Evolutionary conservation across 2,113 vertebrate species (phyloP).

Genomic region (Campylomormyrus tamandua): DNA sequence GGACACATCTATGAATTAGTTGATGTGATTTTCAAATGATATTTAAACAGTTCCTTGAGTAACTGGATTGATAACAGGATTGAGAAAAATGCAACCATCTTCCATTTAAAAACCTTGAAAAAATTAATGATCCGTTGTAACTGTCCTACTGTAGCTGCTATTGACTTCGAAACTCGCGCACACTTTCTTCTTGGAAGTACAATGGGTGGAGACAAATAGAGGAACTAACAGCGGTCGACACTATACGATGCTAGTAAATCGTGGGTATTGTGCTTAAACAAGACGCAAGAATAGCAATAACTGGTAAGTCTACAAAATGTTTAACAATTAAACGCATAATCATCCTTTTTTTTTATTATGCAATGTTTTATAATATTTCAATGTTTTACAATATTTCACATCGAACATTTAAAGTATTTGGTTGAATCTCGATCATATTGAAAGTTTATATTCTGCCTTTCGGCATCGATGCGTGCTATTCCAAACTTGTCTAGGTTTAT

Average conservation of each 20-base stretch:
- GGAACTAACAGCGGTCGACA: neutral
- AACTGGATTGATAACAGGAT: neutral
- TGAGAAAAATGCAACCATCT: neutral
- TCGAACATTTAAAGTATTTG: neutral
- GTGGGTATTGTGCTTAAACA: neutral
- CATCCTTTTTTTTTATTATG: neutral
- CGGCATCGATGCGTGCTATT: neutral
- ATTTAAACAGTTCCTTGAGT: neutral
- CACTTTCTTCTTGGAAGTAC: neutral
- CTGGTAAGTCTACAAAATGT: neutral
- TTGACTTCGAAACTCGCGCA: neutral
- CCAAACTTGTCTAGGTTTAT: neutral
- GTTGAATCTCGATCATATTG: neutral
- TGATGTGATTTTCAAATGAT: neutral
- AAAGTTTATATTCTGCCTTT: neutral
- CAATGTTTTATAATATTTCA: neutral
- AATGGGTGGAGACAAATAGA: neutral
- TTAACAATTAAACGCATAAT: neutral
- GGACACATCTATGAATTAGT: neutral
- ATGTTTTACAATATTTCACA: neutral
- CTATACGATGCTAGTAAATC: neutral
- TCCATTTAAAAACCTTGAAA: neutral
- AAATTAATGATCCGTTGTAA: neutral
- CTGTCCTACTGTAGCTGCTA: neutral
- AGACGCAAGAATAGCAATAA: neutral